Percentiles rank a stretch among this genome's conserved stretches.
These are phyloP conservation scores for Thera obeliscata DNA, from an alignment of 2,888 invertebrate genomes.

Conservation along the genomic window DNA sequence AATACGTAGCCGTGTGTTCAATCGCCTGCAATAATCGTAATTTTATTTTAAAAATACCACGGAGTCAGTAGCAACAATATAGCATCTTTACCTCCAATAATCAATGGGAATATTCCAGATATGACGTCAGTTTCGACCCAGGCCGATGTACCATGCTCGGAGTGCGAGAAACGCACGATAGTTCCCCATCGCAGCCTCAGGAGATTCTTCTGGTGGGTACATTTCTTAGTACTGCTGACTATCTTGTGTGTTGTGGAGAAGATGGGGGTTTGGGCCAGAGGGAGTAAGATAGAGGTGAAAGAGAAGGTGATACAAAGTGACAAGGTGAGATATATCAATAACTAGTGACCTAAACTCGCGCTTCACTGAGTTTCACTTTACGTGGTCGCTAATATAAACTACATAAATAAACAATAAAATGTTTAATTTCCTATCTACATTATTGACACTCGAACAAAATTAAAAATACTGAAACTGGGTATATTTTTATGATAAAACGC, in stretches of 20 bases:
- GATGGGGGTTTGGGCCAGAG: neutral
- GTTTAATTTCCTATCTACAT: too few relatives aligned
- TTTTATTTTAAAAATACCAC: too few relatives aligned
- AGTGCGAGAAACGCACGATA: conserved; percentile 58
- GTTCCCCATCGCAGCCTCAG: conserved; percentile 56
- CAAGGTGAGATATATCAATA: neutral
- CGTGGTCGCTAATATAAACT: neutral
- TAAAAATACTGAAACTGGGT: too few relatives aligned
- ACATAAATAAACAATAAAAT: too few relatives aligned
- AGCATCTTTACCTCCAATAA: too few relatives aligned
- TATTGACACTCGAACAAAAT: too few relatives aligned
- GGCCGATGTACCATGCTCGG: conserved; percentile 61
- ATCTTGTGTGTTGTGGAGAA: conserved; percentile 1
- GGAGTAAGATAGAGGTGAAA: neutral
- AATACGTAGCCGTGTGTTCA: too few relatives aligned
- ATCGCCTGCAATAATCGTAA: too few relatives aligned
- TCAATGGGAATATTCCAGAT: conserved; percentile 51
- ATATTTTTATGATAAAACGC: too few relatives aligned
- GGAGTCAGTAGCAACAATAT: too few relatives aligned
- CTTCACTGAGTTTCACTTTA: neutral
- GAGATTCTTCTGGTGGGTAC: conserved; percentile 67
- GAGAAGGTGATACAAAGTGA: neutral
- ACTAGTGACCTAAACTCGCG: neutral
- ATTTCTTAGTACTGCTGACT: conserved; percentile 19
- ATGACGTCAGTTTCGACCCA: conserved; percentile 62